These are phyloP conservation scores for Montipora foliosa DNA, from an alignment of 64 coral and sea anemone species.

Conservation along the genomic window DNA sequence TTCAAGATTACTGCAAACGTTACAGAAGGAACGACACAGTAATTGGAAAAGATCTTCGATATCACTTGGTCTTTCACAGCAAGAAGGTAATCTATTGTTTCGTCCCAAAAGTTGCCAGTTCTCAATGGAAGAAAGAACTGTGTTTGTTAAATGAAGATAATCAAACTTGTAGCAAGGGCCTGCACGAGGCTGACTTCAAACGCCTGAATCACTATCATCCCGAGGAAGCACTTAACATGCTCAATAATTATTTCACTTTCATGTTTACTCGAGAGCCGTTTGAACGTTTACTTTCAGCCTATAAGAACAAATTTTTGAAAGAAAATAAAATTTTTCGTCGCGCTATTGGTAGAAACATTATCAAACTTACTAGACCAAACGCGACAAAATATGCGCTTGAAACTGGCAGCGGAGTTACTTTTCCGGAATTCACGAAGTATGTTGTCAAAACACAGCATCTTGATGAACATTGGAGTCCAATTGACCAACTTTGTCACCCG, in stretches of 20 bases:
- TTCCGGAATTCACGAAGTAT: conserved; percentile 38
- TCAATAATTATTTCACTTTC: conserved; percentile 34
- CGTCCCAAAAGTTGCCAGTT: conserved; percentile 35
- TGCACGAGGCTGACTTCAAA: not conserved
- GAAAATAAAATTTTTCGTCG: conserved; percentile 12
- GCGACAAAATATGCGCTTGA: not conserved
- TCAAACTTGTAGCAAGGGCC: not conserved
- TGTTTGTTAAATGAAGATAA: conserved; percentile 23
- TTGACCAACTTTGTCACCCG: conserved; percentile 44
- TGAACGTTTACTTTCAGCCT: conserved; percentile 52
- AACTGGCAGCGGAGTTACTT: conserved; percentile 41
- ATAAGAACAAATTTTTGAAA: conserved; percentile 39
- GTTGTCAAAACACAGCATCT: not conserved
- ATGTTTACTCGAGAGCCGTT: conserved; percentile 43
- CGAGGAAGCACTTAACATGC: conserved; percentile 1
- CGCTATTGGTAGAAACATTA: not conserved
- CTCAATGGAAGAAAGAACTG: conserved; percentile 4
- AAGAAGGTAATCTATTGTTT: conserved; percentile 43
- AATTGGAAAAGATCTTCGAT: conserved; percentile 17
- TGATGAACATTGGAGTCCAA: conserved; percentile 40
- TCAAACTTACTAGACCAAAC: not conserved
- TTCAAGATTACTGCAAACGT: conserved; percentile 36
- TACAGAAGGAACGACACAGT: not conserved
- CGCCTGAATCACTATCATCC: not conserved
- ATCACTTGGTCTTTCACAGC: conserved; percentile 1